Percentiles rank a stretch among this genome's conserved stretches.
Conservation (phyloP, 64 coral and sea anemone genomes). For the Exaiptasia diaphana region DNA sequence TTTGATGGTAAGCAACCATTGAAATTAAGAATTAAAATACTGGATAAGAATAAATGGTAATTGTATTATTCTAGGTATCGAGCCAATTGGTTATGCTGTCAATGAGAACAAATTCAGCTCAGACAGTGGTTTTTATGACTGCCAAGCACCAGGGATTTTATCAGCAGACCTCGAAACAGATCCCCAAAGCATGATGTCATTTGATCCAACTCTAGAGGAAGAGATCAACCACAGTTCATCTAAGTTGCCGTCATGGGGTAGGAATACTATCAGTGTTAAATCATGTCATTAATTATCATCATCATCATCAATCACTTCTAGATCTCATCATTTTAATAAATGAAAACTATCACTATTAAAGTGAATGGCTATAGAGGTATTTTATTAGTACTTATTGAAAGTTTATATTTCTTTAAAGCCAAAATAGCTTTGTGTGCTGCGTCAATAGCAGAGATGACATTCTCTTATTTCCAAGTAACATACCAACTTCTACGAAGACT, state of each 20-base stretch:
- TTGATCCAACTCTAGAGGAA: slow-evolving; percentile 3
- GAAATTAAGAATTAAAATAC: no score
- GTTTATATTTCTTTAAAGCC: slow-evolving; percentile 16
- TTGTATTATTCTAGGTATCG: neutral
- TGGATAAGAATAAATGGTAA: no score
- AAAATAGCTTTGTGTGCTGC: slow-evolving; percentile 64
- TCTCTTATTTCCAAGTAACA: slow-evolving; percentile 77
- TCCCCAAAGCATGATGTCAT: neutral
- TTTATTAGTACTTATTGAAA: no score
- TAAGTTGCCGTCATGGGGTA: neutral
- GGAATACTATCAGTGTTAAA: no score
- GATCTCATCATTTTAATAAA: no score
- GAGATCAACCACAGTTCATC: neutral
- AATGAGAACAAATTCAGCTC: neutral
- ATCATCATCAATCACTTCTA: no score
- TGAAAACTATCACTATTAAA: no score
- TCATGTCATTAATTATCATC: no score
- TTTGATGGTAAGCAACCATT: neutral
- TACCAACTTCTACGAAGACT: slow-evolving; percentile 16
- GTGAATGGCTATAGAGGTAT: no score
- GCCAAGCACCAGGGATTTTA: neutral
- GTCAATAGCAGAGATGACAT: slow-evolving; percentile 65
- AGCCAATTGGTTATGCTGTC: neutral
- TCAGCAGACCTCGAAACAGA: neutral
- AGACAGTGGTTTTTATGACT: slow-evolving; percentile 27